These are phyloP conservation scores for Teleogryllus occipitalis DNA, from an alignment of 1,140 invertebrate species.

Conservation along the genomic window DNA sequence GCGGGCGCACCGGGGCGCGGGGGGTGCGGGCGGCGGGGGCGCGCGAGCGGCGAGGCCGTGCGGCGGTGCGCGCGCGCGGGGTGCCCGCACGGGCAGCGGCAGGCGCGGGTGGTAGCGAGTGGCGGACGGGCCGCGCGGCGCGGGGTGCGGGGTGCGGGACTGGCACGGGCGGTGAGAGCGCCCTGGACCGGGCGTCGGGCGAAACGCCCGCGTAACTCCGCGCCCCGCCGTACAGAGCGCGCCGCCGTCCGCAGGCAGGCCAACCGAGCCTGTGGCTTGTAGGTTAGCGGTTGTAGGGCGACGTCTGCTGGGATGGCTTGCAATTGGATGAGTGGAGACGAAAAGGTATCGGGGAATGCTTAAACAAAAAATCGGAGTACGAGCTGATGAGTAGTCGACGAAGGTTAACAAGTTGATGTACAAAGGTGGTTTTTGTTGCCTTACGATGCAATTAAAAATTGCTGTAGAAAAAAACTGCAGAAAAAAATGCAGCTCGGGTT, in stretches of 20 bases:
- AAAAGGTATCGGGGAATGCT: no score
- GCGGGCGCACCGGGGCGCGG: background rate
- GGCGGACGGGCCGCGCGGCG: background rate
- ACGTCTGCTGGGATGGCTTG: background rate
- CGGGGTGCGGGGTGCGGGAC: background rate
- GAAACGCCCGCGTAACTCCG: background rate
- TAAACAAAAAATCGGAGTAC: no score
- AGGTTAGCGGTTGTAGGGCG: background rate
- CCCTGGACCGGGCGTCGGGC: background rate
- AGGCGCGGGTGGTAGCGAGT: background rate
- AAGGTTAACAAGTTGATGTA: no score
- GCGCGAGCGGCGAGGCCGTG: background rate
- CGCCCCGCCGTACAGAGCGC: background rate
- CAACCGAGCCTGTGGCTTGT: background rate
- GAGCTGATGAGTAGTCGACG: no score
- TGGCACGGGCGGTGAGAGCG: background rate
- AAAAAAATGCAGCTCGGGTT: no score
- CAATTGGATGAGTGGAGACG: background rate
- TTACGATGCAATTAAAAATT: no score
- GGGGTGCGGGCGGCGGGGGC: background rate
- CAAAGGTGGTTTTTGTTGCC: no score
- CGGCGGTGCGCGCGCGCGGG: no score
- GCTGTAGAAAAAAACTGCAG: no score
- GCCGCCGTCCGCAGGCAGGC: background rate
- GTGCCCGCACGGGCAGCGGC: no score